These are phyloP conservation scores for Polydrusus pterygomalis DNA, from an alignment of 2,888 invertebrate genomes.

Conservation along the genomic window DNA sequence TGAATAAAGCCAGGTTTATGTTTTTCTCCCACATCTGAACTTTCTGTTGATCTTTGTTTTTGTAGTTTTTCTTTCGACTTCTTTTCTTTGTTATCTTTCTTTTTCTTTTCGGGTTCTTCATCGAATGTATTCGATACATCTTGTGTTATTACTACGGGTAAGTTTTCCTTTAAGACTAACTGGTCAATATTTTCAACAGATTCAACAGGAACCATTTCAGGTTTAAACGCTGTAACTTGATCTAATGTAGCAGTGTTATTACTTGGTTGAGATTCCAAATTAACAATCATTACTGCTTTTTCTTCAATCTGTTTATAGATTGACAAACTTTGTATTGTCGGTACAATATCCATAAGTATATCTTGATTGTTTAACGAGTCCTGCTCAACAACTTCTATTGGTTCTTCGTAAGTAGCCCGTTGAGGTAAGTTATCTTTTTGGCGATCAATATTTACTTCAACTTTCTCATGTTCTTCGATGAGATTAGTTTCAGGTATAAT, in stretches of 20 bases:
- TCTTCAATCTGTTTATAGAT: neutral
- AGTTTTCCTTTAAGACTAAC: conserved; percentile 40
- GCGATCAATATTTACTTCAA: neutral
- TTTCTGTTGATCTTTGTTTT: conserved; percentile 55
- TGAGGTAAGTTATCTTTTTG: neutral
- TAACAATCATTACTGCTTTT: neutral
- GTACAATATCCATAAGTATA: neutral
- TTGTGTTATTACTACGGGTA: conserved; percentile 16
- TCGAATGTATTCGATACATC: conserved; percentile 8
- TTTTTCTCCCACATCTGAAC: conserved; percentile 43
- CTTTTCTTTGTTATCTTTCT: conserved; percentile 52
- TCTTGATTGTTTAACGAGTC: neutral
- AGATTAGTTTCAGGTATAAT: neutral
- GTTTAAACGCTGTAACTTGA: no score
- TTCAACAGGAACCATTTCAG: neutral
- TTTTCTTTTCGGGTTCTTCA: conserved; percentile 20
- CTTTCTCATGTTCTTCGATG: neutral
- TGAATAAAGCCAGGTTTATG: conserved; percentile 64
- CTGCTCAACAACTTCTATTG: neutral
- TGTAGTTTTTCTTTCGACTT: conserved; percentile 53
- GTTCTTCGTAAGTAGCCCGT: neutral
- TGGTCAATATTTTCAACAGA: conserved; percentile 20
- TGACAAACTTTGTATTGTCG: neutral
- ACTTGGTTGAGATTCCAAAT: neutral
- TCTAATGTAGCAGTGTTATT: neutral